phyloP scores from a whole-genome alignment of 2,797 vertebrate genomes.

The Cheirogaleus major region DNA sequence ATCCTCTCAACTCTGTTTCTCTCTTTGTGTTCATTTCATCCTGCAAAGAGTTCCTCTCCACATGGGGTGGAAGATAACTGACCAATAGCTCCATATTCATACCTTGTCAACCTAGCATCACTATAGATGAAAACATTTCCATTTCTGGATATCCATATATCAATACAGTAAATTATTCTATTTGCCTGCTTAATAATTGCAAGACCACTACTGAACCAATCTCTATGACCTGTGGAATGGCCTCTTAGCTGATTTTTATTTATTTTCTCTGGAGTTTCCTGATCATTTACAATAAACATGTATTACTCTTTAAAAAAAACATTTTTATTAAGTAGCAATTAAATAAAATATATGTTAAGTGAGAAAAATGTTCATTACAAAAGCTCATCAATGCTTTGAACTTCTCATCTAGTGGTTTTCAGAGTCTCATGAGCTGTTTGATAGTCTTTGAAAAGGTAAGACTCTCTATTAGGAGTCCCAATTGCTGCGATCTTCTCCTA shows the following conservation, averaged over 20 bases:
- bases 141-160: not conserved
- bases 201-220: not conserved
- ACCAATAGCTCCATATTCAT: not conserved
- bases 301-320: not conserved
- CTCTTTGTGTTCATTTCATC: not conserved
- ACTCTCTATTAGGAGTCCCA: not conserved
- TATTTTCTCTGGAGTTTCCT: not conserved
- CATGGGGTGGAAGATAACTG: not conserved
- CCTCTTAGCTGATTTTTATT: not conserved
- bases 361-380: not conserved
- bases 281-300: not conserved
- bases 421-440: not conserved
- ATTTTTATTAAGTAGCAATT: slow-evolving; percentile 14
- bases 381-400: not conserved
- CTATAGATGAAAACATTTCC: not conserved
- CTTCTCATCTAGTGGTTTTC: not conserved
- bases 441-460: not conserved
- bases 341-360: slow-evolving; percentile 5
- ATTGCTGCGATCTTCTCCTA: not conserved
- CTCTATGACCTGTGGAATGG: not conserved
- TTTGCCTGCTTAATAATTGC: not conserved
- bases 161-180: not conserved
- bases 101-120: not conserved
- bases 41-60: not conserved
- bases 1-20: not conserved